Percentiles rank a stretch among this genome's conserved stretches.
Evolutionary conservation across 2,113 vertebrate genomes (phyloP).

Genomic region (Melanerpes aurifrons): DNA sequence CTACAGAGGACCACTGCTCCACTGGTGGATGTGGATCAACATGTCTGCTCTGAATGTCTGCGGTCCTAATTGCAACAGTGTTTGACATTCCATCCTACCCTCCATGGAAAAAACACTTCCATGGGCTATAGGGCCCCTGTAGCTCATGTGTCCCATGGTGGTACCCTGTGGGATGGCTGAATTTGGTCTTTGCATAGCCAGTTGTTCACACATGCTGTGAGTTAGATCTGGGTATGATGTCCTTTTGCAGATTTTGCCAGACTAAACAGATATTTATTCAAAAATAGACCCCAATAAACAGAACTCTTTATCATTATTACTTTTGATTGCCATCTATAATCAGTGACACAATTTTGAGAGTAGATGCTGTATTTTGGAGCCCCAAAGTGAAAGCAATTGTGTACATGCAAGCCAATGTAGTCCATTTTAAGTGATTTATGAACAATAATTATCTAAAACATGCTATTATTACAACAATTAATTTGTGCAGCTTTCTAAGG

Average conservation of each 20-base stretch:
- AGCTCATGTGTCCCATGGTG: background rate
- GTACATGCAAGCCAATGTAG: background rate
- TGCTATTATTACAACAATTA: background rate
- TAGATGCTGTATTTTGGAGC: background rate
- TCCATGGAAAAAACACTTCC: background rate
- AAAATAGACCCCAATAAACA: background rate
- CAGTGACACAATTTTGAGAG: background rate
- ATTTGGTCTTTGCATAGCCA: background rate
- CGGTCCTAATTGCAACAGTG: background rate
- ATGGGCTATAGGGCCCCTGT: background rate
- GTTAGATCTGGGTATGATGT: background rate
- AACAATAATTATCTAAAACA: background rate
- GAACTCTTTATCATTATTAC: background rate
- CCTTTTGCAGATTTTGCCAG: background rate
- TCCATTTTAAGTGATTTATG: background rate
- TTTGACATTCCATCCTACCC: background rate
- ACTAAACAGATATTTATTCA: background rate
- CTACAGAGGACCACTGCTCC: background rate
- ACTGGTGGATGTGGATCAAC: rapidly evolving
- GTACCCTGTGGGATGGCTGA: background rate
- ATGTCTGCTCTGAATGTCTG: background rate
- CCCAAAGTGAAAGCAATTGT: background rate
- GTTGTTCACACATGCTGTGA: background rate
- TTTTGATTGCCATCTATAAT: background rate
- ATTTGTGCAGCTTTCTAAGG: background rate